Percentiles rank a stretch among this genome's conserved stretches.
phyloP scores from a whole-genome alignment of 2,888 invertebrate species.

The Pachliopta kotzebuea region DNA sequence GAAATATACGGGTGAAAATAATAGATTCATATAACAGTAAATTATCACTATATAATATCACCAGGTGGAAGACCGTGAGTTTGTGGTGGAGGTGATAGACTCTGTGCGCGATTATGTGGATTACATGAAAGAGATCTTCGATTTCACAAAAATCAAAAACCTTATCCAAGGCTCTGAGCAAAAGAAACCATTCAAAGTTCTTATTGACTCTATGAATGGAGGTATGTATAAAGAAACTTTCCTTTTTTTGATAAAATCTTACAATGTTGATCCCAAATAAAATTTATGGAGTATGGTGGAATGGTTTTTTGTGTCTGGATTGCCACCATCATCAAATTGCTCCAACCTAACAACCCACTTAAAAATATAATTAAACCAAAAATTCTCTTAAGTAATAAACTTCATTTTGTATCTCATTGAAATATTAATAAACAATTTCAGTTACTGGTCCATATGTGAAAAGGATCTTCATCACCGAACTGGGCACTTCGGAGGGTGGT shows the following conservation, averaged over 20 bases:
- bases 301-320: too few species aligned
- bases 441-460: slow-evolving; percentile 98
- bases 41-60: slow-evolving; percentile 27
- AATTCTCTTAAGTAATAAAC: too few species aligned
- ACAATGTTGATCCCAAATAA: too few species aligned
- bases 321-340: too few species aligned
- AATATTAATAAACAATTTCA: slow-evolving; percentile 45
- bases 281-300: too few species aligned
- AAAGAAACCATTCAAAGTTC: slow-evolving; percentile 88
- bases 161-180: slow-evolving; percentile 85
- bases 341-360: too few species aligned
- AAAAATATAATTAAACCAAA: too few species aligned
- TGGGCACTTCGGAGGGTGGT: slow-evolving; percentile 87
- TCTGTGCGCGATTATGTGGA: slow-evolving; percentile 92
- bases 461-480: slow-evolving; percentile 91
- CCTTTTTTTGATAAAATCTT: too few species aligned
- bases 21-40: too few species aligned
- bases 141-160: slow-evolving; percentile 89
- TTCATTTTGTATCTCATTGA: too few species aligned
- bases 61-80: slow-evolving; percentile 85
- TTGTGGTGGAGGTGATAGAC: slow-evolving; percentile 94
- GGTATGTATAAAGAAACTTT: slow-evolving; percentile 72
- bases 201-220: slow-evolving; percentile 97
- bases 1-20: too few species aligned
- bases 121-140: slow-evolving; percentile 98